Evolutionary conservation across 2,888 invertebrate genomes (phyloP).

Genomic region (Brachylomia viminalis): DNA sequence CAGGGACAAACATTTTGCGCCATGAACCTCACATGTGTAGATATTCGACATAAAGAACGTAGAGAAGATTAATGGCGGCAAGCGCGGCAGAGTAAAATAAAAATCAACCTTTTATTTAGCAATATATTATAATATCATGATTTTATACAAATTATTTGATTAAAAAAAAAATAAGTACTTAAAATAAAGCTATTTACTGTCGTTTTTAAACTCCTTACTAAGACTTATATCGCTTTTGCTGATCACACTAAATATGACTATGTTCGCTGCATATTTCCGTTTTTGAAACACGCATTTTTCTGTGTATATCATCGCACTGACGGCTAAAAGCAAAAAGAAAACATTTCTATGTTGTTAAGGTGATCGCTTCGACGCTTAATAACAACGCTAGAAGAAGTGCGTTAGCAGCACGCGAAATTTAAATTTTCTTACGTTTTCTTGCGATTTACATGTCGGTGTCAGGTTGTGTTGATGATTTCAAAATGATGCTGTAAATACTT

Average conservation of each 20-base stretch:
- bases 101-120: not conserved
- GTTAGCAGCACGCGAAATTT: not conserved
- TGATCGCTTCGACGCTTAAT: not conserved
- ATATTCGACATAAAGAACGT: not conserved
- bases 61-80: not conserved
- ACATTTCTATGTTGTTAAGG: not conserved
- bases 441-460: not conserved
- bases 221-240: slow-evolving; percentile 82
- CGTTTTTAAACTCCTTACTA: slow-evolving; percentile 57
- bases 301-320: slow-evolving; percentile 80
- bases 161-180: slow-evolving; percentile 32
- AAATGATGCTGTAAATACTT: not conserved
- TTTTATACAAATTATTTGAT: slow-evolving; percentile 49
- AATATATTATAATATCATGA: slow-evolving; percentile 6
- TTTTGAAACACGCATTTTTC: slow-evolving; percentile 81
- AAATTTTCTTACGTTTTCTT: not conserved
- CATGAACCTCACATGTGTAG: not conserved
- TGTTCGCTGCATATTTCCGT: slow-evolving; percentile 69
- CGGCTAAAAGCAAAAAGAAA: slow-evolving; percentile 76
- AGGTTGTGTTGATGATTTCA: not conserved
- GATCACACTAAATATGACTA: slow-evolving; percentile 78
- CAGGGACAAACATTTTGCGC: too few species aligned
- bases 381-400: not conserved
- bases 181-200: slow-evolving; percentile 28
- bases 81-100: not conserved